A percentile compares a stretch with the other conserved stretches of the same genome.
These are phyloP conservation scores for Epinephelus malabaricus DNA, from an alignment of 2,797 vertebrate genomes.

Conservation along the genomic window DNA sequence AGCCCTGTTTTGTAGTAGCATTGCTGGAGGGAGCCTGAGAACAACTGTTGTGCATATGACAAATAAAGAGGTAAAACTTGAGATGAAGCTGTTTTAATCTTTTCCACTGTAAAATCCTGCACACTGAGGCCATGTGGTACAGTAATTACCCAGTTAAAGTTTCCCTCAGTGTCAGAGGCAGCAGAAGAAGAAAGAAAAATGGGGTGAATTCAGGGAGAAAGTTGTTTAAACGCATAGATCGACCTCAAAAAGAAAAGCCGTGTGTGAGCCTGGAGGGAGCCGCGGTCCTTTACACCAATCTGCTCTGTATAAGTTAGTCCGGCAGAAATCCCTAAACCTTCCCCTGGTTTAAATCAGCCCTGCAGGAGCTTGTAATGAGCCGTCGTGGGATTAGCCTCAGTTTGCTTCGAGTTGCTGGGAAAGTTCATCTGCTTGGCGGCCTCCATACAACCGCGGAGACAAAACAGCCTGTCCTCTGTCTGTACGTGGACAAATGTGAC, in stretches of 20 bases:
- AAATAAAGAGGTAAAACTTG: no score
- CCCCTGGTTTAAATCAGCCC: conserved; percentile 67
- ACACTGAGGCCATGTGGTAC: not conserved
- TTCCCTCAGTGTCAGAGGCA: not conserved
- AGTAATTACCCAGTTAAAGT: conserved; percentile 8
- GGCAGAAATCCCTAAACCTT: conserved; percentile 78
- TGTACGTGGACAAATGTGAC: not conserved
- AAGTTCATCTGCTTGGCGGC: conserved; percentile 64
- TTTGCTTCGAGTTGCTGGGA: conserved; percentile 75
- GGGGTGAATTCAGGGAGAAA: not conserved
- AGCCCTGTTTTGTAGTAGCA: no score
- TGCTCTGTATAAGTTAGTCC: conserved; percentile 54
- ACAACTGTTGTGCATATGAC: no score
- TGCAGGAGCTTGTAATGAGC: conserved; percentile 83
- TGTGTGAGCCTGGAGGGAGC: conserved; percentile 4
- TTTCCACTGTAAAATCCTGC: no score
- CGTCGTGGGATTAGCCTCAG: conserved; percentile 79
- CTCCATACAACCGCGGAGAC: not conserved
- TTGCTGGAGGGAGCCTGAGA: no score
- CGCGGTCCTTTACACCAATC: conserved; percentile 15
- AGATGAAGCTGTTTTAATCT: no score
- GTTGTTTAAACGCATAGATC: conserved; percentile 20
- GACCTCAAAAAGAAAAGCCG: not conserved
- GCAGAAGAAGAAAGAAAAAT: not conserved
- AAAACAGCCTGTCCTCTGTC: not conserved